phyloP scores from a whole-genome alignment of 37 sponge, comb jelly and placozoan genomes.

The Amphimedon queenslandica region DNA sequence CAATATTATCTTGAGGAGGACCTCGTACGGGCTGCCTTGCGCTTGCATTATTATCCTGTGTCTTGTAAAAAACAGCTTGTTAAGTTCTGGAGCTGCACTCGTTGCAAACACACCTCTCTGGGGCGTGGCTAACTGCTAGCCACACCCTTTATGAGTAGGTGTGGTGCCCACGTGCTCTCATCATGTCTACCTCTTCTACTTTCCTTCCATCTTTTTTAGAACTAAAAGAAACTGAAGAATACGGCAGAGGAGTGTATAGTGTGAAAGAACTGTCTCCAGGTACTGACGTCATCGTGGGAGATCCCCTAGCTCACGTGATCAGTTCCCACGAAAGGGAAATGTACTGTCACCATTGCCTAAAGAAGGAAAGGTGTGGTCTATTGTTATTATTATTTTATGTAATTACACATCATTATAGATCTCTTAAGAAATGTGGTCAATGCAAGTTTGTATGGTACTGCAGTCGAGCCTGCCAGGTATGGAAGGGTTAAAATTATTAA shows the following conservation, averaged over 20 bases:
- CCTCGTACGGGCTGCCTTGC: slow-evolving; percentile 3
- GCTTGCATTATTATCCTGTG: too few relatives aligned
- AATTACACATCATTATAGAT: not conserved
- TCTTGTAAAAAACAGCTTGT: too few relatives aligned
- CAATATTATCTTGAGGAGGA: slow-evolving; percentile 52
- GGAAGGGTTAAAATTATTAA: too few relatives aligned
- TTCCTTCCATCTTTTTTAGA: slow-evolving; percentile 27
- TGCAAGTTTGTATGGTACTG: slow-evolving; percentile 66
- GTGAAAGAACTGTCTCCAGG: slow-evolving; percentile 9
- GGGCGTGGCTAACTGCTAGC: too few relatives aligned
- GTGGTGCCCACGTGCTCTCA: too few relatives aligned
- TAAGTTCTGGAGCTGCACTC: too few relatives aligned
- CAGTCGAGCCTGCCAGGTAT: slow-evolving; percentile 55
- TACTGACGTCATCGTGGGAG: slow-evolving; percentile 17
- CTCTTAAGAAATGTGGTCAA: slow-evolving; percentile 20
- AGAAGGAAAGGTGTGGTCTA: not conserved
- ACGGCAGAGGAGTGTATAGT: slow-evolving; percentile 47
- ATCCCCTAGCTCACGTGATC: slow-evolving; percentile 45
- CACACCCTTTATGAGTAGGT: too few relatives aligned
- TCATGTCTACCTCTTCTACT: too few relatives aligned
- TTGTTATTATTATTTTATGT: not conserved
- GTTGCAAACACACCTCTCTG: too few relatives aligned
- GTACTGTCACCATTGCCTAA: slow-evolving; percentile 46
- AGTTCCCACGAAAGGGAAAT: not conserved
- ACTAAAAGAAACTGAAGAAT: slow-evolving; percentile 3